These are phyloP conservation scores for Gnathonemus longibarbis DNA, from an alignment of 2,113 vertebrate species.

Conservation along the genomic window DNA sequence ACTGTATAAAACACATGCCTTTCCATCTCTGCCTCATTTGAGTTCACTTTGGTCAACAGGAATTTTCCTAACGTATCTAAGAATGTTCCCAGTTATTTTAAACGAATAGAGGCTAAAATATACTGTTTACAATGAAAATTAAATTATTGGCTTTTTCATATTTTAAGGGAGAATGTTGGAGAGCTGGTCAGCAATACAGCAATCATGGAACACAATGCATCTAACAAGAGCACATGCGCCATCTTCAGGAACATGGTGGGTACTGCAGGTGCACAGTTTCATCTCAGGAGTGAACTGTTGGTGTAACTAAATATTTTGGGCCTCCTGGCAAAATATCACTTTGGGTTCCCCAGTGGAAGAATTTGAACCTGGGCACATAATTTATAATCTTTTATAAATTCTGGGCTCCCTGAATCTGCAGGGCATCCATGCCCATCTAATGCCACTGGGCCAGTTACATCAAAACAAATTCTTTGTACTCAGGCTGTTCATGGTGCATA, in stretches of 20 bases:
- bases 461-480: background rate
- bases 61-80: background rate
- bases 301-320: background rate
- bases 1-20: background rate
- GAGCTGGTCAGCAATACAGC: slow-evolving; percentile 84
- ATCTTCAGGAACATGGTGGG: slow-evolving; percentile 91
- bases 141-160: background rate
- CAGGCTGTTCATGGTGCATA: background rate
- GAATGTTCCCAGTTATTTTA: background rate
- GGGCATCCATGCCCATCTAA: background rate
- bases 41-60: background rate
- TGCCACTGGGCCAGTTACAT: background rate
- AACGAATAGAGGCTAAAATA: background rate
- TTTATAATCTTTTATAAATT: background rate
- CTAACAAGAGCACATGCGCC: slow-evolving; percentile 75
- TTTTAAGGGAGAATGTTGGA: slow-evolving; percentile 77
- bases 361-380: background rate
- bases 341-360: background rate
- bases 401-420: background rate
- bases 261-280: background rate
- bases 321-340: background rate
- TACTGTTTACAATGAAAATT: background rate
- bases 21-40: background rate
- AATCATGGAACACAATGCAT: slow-evolving; percentile 76
- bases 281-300: background rate